Conservation (phyloP, 2,113 vertebrate genomes). For the Xenus cinereus region DNA sequence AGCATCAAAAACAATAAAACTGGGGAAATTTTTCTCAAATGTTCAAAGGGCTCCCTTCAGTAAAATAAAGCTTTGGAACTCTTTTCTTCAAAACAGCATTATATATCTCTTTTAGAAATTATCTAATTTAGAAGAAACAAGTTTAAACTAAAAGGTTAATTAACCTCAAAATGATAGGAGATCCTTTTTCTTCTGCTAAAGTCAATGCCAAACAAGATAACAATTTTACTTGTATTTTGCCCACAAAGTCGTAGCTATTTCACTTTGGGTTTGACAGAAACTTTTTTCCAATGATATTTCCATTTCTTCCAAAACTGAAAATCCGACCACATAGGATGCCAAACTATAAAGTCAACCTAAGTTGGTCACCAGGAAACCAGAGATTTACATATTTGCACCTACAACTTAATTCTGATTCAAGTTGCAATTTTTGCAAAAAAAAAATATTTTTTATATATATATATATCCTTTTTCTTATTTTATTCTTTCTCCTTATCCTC, state of each 20-base stretch:
- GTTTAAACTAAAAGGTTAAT: conserved; percentile 10
- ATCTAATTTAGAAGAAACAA: neutral
- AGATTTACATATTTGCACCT: neutral
- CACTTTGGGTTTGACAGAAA: neutral
- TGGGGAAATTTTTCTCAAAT: neutral
- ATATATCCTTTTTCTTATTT: neutral
- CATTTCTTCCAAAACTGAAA: neutral
- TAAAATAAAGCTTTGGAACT: neutral
- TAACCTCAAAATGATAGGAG: conserved; percentile 9
- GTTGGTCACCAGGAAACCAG: neutral
- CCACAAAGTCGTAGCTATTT: neutral
- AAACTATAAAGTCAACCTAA: neutral
- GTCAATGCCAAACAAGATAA: neutral
- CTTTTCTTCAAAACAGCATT: neutral
- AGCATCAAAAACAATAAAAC: neutral
- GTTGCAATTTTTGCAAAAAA: neutral
- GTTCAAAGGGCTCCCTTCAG: neutral
- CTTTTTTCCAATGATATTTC: neutral
- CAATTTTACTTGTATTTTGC: neutral
- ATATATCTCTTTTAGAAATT: neutral
- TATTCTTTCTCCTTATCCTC: neutral
- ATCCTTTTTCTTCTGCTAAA: neutral
- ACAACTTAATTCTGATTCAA: neutral
- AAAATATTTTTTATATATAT: neutral
- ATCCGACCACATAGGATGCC: accelerated